Evolutionary conservation across 2,797 vertebrate genomes (phyloP), one percentile per base, ranked within the genome.

Genomic region (Sphenopsis melanotis): DNA sequence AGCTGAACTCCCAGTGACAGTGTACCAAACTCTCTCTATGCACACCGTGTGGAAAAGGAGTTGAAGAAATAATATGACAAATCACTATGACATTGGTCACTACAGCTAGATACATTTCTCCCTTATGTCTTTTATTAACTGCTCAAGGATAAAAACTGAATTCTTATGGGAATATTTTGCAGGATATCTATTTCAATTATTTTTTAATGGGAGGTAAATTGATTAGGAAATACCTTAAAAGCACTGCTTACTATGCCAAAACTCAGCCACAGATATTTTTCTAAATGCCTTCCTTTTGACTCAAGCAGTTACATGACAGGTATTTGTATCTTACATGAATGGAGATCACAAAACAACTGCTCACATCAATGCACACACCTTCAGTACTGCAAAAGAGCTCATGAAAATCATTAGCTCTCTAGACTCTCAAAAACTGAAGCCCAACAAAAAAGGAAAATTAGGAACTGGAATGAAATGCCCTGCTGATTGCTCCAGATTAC

Each of bases 401-500:
- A 69, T 1, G 55, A 39, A 76, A 76, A 75, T 89, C 75, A 82
- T 87, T 61, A 90, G 83, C 44, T 52, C 70, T 61, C 56, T 32
- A 74, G 49, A 63, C n/a, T 72, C 52, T 65, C 55, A 86, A 89
- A 94, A 93, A 89, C 49, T 32, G 52, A 87, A 91, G 64, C 59
- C 59, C 65, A 86, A 85, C 83, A 88, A 76, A 82, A 95, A 95
- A 93, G 61, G 79, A 83, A 87, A 87, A 90, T 59, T 46, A 69
- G 46, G 79, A 90, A 86, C 23, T 53, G 59, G 72, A 93, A 95
- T 72, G 77, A 89, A 96, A 94, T 77, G 76, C 79, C 88, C 93
- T 91, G 81, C 86, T 94, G 93, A 89, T 93, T 92, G 85, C 91
- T 85, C 81, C 53, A 82, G 80, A 84, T 94, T 71, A 83, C 81